Percentiles rank a stretch among this genome's conserved stretches.
Conservation (phyloP, 2,113 vertebrate genomes). For the Myodes glareolus region DNA sequence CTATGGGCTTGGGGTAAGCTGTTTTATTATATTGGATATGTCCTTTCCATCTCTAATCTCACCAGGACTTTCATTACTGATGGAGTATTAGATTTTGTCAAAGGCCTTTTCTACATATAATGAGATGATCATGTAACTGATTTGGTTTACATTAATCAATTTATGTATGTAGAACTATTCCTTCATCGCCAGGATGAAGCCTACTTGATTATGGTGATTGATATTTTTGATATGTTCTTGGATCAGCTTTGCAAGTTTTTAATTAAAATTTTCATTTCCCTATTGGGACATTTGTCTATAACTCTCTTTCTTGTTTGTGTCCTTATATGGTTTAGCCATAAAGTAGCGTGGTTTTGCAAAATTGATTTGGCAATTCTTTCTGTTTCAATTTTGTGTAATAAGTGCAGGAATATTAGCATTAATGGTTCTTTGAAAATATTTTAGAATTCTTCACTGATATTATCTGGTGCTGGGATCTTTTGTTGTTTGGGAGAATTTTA, state of each 20-base stretch:
- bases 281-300: background rate
- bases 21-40: background rate
- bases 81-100: background rate
- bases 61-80: background rate
- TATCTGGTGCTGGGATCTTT: background rate
- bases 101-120: background rate
- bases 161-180: background rate
- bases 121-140: background rate
- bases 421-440: background rate
- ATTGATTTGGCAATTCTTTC: background rate
- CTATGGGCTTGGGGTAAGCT: background rate
- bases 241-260: too few species aligned
- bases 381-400: background rate
- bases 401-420: background rate
- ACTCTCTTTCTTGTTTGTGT: background rate
- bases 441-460: background rate
- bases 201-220: background rate
- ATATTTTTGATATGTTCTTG: background rate
- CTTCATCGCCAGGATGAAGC: background rate
- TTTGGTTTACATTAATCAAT: background rate
- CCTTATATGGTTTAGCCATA: background rate
- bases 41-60: background rate
- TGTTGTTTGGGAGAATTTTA: background rate
- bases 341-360: background rate
- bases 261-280: background rate